Evolutionary conservation across 2,888 invertebrate genomes (phyloP).

Genomic region (Drosophila formosana): DNA sequence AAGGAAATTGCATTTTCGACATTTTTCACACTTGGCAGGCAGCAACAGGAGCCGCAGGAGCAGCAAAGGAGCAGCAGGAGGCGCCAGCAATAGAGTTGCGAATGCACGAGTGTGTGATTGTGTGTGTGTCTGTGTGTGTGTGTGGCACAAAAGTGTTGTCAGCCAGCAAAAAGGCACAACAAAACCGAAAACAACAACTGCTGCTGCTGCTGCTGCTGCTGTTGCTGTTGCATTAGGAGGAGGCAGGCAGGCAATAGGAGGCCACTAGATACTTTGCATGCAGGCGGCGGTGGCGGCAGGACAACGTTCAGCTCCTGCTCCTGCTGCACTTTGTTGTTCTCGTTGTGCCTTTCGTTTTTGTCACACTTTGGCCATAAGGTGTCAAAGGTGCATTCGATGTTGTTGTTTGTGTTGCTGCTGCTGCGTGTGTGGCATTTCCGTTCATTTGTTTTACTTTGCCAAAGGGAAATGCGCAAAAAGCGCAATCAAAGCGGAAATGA

Average conservation of each 20-base stretch:
- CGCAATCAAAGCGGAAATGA: conserved; percentile 81
- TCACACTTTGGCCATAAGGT: conserved; percentile 77
- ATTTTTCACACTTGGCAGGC: conserved; percentile 79
- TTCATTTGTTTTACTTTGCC: conserved; percentile 78
- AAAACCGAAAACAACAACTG: conserved; percentile 67
- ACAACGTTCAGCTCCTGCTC: conserved; percentile 30
- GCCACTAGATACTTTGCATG: conserved; percentile 72
- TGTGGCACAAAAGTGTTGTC: conserved; percentile 48
- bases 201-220: conserved; percentile 32
- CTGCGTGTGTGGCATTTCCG: conserved; percentile 80
- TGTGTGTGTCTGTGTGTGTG: neutral
- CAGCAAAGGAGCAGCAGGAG: conserved; percentile 41
- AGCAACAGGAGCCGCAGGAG: conserved; percentile 47
- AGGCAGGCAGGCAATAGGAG: conserved; percentile 10
- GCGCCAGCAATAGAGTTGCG: conserved; percentile 43
- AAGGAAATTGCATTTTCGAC: conserved; percentile 82
- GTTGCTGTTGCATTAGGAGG: conserved; percentile 21
- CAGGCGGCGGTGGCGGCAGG: conserved; percentile 53
- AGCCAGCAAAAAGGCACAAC: conserved; percentile 67
- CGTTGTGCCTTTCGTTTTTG: conserved; percentile 56
- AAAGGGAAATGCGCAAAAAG: conserved; percentile 76
- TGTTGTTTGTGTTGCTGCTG: conserved; percentile 43
- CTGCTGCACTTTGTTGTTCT: conserved; percentile 5
- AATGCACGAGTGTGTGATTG: conserved; percentile 7
- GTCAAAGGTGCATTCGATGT: conserved; percentile 73